Conservation (phyloP, 2,888 invertebrate species). For the Pherbina coryleti region DNA sequence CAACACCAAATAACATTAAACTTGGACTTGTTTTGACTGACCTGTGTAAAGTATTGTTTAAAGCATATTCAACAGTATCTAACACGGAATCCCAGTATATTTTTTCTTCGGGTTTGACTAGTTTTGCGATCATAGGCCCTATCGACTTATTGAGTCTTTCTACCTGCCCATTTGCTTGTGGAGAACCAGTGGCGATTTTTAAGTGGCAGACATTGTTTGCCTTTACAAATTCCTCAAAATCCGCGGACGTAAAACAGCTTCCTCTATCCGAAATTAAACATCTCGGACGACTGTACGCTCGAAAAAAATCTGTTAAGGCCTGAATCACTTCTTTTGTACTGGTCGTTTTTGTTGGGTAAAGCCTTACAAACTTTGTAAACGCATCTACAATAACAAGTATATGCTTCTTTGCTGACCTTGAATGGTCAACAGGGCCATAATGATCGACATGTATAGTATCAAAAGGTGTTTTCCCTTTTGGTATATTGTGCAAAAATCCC, state of each 20-base stretch:
- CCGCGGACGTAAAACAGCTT: background rate
- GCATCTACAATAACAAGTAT: conserved; percentile 16
- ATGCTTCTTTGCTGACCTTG: background rate
- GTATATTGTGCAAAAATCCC: conserved; percentile 26
- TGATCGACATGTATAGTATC: conserved; percentile 23
- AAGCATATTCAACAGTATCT: background rate
- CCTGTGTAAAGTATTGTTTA: background rate
- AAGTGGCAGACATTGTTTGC: background rate
- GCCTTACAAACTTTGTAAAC: conserved; percentile 21
- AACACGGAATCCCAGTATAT: background rate
- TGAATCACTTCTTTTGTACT: background rate
- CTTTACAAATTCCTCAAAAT: conserved; percentile 12
- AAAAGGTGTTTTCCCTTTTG: conserved; percentile 26
- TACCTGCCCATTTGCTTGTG: conserved; percentile 36
- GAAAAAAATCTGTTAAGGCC: background rate
- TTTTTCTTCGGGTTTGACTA: background rate
- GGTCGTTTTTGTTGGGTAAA: conserved; percentile 28
- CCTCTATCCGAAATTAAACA: background rate
- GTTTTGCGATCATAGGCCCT: conserved; percentile 28
- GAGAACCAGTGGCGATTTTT: conserved; percentile 25
- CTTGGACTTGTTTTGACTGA: no score
- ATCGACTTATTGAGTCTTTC: conserved; percentile 20
- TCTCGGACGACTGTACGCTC: background rate
- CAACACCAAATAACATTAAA: no score
- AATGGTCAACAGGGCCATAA: conserved; percentile 33